Base-by-base conservation (phyloP, 2,113 vertebrate genomes). In the Ameiurus melas region DNA sequence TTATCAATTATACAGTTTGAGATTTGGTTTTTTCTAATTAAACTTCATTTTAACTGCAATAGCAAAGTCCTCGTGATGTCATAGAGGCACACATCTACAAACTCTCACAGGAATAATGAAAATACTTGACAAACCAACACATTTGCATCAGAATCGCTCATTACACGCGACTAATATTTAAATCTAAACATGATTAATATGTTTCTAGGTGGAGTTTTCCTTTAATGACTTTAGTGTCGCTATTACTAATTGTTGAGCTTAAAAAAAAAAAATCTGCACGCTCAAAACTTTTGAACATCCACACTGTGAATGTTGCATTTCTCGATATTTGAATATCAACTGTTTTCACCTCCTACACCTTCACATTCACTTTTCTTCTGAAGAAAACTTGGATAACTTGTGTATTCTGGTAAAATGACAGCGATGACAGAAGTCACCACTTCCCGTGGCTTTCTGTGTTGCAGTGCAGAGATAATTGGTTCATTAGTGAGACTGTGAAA, bases 381-480 rank as follows among this genome's bases (percentile, higher is more conserved):
- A 68, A 66, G 43, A 25, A 84, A 84, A 53, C 62, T 66, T 81
- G 78, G 57, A 57, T 33, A 57, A 79, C 77, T 79, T 75, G 57
- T 64, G 36, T 84, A 62, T 85, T 47, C 36, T 88, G 73, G 71
- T 84, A 78, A 87, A 89, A 83, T 85, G 82, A 88, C 77, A 71
- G 73, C 55, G 75, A 85, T 87, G 84, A 89, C 75, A 89, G 75
- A 86, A 90, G 60, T 85, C 66, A 68, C 47, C 53, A 81, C 84
- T 86, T 89, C 64, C 58, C 39, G 36, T 39, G 83, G 20, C 86
- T 89, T 89, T 83, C 90, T 87, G 88, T 88, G 90, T 89, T 88
- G 90, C 86, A 84, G 78, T 64, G 86, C 88, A 86, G 83, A 89
- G 90, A 91, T 89, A 91, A 91, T 91, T 91, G 90, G 90, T 89